Evolutionary conservation across 2,888 invertebrate species (phyloP).

Genomic region (Silvanus unidentatus): DNA sequence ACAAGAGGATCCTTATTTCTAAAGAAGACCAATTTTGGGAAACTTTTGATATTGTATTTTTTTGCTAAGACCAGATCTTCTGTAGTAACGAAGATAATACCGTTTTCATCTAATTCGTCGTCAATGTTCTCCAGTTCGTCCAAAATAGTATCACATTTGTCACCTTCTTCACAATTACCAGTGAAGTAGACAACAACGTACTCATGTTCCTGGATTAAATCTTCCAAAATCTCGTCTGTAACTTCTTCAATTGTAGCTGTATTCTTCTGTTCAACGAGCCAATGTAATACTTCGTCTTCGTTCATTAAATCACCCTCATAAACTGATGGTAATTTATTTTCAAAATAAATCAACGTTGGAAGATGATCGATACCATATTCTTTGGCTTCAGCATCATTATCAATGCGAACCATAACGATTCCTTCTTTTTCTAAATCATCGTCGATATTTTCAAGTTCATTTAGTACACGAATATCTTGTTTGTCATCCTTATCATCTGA

Average conservation of each 20-base stretch:
- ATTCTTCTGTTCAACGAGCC: constrained; percentile 82
- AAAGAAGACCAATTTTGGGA: constrained; percentile 84
- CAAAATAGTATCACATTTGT: constrained; percentile 78
- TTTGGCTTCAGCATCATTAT: constrained; percentile 84
- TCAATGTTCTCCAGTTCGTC: constrained; percentile 87
- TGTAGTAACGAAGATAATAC: constrained; percentile 89
- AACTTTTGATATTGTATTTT: constrained; percentile 76
- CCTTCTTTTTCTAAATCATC: constrained; percentile 86
- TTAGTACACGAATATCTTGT: constrained; percentile 79
- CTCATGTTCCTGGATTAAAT: constrained; percentile 83
- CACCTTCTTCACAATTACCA: constrained; percentile 82
- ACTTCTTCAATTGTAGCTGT: constrained; percentile 91
- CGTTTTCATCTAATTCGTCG: constrained; percentile 87
- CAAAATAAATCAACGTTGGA: constrained; percentile 81
- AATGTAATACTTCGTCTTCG: constrained; percentile 85
- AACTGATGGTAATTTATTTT: constrained; percentile 83
- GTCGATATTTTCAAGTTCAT: constrained; percentile 88
- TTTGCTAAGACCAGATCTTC: constrained; percentile 77
- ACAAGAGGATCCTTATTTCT: constrained; percentile 84
- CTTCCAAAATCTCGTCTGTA: constrained; percentile 81
- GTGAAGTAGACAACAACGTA: constrained; percentile 93
- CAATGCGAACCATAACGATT: constrained; percentile 84
- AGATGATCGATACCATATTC: constrained; percentile 86
- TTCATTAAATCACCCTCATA: constrained; percentile 89
- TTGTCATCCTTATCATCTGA: constrained; percentile 85